A percentile compares a stretch with the other conserved stretches of the same genome.
phyloP scores from a whole-genome alignment of 2,113 vertebrate genomes.

The Isurus oxyrinchus region DNA sequence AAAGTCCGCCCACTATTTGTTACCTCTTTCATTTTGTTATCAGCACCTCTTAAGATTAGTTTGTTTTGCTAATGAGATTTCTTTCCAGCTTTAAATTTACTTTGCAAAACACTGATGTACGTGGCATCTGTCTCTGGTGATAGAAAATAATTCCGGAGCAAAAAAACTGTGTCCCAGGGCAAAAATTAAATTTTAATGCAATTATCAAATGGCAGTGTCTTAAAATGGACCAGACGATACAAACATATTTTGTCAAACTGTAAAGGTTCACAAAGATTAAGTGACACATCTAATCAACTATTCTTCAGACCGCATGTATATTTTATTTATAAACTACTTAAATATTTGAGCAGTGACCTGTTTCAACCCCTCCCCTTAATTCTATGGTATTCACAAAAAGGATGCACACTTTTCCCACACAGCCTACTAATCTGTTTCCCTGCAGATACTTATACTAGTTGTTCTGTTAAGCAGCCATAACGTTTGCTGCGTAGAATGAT shows the following conservation, averaged over 20 bases:
- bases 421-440: neutral
- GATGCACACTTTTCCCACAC: neutral
- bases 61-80: neutral
- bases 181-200: conserved; percentile 11
- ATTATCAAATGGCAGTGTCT: conserved; percentile 22
- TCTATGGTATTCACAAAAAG: neutral
- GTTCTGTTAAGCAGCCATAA: neutral
- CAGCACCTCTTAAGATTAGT: neutral
- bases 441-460: neutral
- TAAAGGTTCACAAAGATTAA: neutral
- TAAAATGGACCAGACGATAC: neutral
- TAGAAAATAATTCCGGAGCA: neutral
- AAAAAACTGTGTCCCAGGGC: neutral
- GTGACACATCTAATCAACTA: neutral
- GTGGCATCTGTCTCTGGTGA: neutral
- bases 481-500: neutral
- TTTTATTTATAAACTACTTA: neutral
- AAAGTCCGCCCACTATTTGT: neutral
- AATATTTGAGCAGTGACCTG: conserved; percentile 13
- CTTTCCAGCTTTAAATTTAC: neutral
- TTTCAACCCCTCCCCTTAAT: neutral
- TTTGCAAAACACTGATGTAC: neutral
- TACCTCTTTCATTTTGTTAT: neutral
- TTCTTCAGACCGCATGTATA: too few species aligned
- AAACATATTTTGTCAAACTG: neutral